Evolutionary conservation across 2,113 vertebrate species (phyloP).

Genomic region (Chauna torquata): DNA sequence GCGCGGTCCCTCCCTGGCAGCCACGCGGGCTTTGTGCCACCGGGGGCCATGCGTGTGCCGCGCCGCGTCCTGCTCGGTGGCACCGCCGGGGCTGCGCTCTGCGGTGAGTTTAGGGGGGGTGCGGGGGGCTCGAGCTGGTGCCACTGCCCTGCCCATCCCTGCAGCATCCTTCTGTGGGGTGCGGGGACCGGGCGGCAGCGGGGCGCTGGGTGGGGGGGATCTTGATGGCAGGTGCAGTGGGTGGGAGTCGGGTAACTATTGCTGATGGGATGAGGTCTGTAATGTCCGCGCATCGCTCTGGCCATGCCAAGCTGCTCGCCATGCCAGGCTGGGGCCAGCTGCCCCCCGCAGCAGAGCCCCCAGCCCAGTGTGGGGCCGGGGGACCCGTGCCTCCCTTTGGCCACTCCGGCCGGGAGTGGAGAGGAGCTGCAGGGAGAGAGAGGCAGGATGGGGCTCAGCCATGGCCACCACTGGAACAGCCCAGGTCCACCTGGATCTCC

Average conservation of each 20-base stretch:
- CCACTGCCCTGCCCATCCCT: not conserved
- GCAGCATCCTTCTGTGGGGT: not conserved
- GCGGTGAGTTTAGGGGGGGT: not conserved
- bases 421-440: constrained; percentile 27
- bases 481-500: not conserved
- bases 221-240: not conserved
- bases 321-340: not conserved
- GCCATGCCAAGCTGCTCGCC: constrained; percentile 57
- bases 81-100: constrained; percentile 5
- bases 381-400: not conserved
- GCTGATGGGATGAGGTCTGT: constrained; percentile 47
- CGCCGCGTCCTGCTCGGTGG: not conserved
- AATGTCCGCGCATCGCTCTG: not conserved
- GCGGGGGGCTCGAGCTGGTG: not conserved
- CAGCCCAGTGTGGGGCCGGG: not conserved
- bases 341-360: not conserved
- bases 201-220: not conserved
- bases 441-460: rapidly evolving
- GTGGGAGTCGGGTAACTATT: constrained; percentile 32
- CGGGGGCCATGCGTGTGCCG: not conserved
- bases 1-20: not conserved
- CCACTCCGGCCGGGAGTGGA: not conserved
- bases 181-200: not conserved
- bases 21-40: not conserved
- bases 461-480: not conserved